A percentile compares a stretch with the other conserved stretches of the same genome.
Evolutionary conservation across 1,140 invertebrate species (phyloP).

Genomic region (Neoseiulus cucumeris): DNA sequence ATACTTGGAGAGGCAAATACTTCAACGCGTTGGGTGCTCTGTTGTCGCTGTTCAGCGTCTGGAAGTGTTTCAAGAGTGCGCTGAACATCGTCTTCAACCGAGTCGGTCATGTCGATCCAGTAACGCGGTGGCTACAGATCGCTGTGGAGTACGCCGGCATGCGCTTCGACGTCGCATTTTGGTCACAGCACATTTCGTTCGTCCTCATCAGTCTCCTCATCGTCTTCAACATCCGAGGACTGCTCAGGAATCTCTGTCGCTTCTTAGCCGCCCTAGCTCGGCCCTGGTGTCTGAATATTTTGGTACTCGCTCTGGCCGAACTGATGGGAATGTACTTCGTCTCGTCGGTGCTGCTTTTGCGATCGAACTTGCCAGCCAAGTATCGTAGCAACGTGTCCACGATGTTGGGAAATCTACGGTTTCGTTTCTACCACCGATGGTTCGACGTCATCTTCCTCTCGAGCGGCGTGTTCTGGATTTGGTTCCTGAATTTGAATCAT

Average conservation of each 20-base stretch:
- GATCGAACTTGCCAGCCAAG: constrained; percentile 98
- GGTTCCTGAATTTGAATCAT: constrained; percentile 81
- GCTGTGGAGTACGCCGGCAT: constrained; percentile 91
- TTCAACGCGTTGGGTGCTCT: constrained; percentile 98
- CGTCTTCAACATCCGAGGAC: constrained; percentile 84
- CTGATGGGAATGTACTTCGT: constrained; percentile 99
- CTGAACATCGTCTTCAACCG: constrained; percentile 98
- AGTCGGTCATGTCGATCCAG: constrained; percentile 93
- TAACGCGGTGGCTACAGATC: constrained; percentile 88
- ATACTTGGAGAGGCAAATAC: constrained; percentile 91
- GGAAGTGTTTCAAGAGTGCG: constrained; percentile 97
- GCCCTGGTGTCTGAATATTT: constrained; percentile 94
- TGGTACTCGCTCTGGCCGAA: constrained; percentile 86
- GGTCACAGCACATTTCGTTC: constrained; percentile 98
- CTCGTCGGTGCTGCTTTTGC: constrained; percentile 84
- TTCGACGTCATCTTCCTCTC: constrained; percentile 99
- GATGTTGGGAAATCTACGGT: constrained; percentile 90
- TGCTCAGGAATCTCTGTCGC: constrained; percentile 90
- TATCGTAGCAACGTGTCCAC: constrained; percentile 90
- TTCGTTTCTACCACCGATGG: constrained; percentile 99
- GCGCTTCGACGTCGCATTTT: constrained; percentile 81
- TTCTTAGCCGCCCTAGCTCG: constrained; percentile 99
- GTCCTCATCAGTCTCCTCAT: constrained; percentile 91
- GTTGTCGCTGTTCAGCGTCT: constrained; percentile 92
- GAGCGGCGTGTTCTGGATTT: constrained; percentile 81